A percentile compares a stretch with the other conserved stretches of the same genome.
Evolutionary conservation across 2,888 invertebrate genomes (phyloP).

Genomic region (Megaustenia siamemsis): DNA sequence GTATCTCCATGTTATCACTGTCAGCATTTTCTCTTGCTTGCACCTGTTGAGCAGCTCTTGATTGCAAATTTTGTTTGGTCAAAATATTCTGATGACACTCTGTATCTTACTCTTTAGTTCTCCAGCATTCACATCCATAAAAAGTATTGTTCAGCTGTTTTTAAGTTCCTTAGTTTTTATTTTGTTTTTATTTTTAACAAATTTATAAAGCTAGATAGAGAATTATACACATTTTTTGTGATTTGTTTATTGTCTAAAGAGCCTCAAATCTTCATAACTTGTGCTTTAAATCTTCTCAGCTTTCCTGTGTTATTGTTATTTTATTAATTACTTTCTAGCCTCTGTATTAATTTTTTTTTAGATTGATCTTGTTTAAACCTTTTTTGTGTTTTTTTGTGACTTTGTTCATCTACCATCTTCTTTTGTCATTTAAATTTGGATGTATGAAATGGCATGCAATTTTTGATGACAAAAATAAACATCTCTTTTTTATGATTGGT

Average conservation of each 20-base stretch:
- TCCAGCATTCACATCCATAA: too few relatives aligned
- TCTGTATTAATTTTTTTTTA: neutral
- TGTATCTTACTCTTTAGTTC: too few relatives aligned
- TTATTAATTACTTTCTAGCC: neutral
- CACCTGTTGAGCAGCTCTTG: too few relatives aligned
- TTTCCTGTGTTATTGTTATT: neutral
- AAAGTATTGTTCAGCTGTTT: too few relatives aligned
- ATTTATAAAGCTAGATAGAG: neutral
- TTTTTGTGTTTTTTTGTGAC: conserved; percentile 13
- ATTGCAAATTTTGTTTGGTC: too few relatives aligned
- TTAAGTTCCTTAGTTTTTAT: neutral
- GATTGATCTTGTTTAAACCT: conserved; percentile 13
- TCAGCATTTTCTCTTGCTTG: too few relatives aligned
- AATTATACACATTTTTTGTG: neutral
- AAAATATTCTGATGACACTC: too few relatives aligned
- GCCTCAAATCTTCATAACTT: neutral
- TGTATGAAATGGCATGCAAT: conserved; percentile 48
- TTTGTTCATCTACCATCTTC: neutral
- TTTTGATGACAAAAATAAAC: conserved; percentile 44
- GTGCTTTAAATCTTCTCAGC: neutral
- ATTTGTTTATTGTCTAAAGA: neutral
- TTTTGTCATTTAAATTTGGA: conserved; percentile 37
- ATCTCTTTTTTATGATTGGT: conserved; percentile 39
- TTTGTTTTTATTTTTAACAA: neutral
- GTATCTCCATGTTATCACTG: too few relatives aligned